A percentile compares a stretch with the other conserved stretches of the same genome.
phyloP scores from a whole-genome alignment of 2,797 vertebrate species.

The Mus caroli region DNA sequence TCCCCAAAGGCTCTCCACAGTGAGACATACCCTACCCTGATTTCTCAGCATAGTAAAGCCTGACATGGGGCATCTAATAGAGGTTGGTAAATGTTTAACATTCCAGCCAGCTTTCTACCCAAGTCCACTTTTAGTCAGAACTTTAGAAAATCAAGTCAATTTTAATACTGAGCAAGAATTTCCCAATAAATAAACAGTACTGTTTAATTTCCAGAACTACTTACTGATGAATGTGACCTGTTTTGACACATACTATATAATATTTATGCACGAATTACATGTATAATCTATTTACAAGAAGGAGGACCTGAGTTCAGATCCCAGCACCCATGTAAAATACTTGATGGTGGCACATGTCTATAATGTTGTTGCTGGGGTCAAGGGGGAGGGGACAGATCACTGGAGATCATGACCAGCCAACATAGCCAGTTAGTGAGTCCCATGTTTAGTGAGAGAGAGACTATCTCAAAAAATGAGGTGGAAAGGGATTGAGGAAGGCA shows the following conservation, averaged over 20 bases:
- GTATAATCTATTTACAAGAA: slow-evolving; percentile 9
- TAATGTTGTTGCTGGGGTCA: not conserved
- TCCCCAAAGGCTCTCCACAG: too few species aligned
- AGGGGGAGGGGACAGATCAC: not conserved
- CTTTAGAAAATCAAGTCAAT: slow-evolving; percentile 18
- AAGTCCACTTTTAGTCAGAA: not conserved
- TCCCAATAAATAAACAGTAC: slow-evolving; percentile 21
- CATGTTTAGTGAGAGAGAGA: not conserved
- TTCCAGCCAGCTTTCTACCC: not conserved
- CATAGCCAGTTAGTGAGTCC: not conserved
- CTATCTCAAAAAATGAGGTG: not conserved
- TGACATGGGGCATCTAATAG: not conserved
- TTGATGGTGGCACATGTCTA: not conserved
- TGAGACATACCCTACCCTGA: not conserved
- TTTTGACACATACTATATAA: not conserved
- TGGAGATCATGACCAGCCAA: not conserved
- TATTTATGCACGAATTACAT: not conserved
- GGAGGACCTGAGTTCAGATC: not conserved
- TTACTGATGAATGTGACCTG: not conserved
- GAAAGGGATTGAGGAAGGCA: not conserved
- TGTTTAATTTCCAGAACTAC: slow-evolving; percentile 33
- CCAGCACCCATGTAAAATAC: not conserved
- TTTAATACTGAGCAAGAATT: slow-evolving; percentile 11
- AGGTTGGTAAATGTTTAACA: not conserved
- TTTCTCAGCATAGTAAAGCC: not conserved